A percentile compares a stretch with the other conserved stretches of the same genome.
These are phyloP conservation scores for Amphimedon queenslandica DNA, from an alignment of 37 sponge, comb jelly and placozoan species.

Conservation along the genomic window DNA sequence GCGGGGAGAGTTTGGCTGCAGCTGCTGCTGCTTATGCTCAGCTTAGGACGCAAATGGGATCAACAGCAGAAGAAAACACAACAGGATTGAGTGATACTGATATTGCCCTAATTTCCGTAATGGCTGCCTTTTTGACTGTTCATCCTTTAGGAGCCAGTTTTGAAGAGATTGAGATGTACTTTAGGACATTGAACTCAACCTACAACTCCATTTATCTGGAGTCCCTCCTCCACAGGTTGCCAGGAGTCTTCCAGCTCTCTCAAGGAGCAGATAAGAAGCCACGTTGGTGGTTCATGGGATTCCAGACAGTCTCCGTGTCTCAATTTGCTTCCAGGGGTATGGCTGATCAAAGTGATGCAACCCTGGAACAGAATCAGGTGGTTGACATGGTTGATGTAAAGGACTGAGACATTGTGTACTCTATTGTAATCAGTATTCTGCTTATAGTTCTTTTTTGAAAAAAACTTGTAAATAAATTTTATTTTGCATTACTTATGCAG, in stretches of 20 bases:
- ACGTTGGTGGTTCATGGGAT: slow-evolving; percentile 84
- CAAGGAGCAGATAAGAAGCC: slow-evolving; percentile 19
- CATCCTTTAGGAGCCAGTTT: slow-evolving; percentile 78
- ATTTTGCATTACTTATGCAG: no score
- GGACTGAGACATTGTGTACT: no score
- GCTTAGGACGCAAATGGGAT: slow-evolving; percentile 17
- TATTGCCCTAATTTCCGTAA: slow-evolving; percentile 57
- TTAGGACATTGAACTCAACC: slow-evolving; percentile 45
- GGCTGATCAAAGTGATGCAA: background rate
- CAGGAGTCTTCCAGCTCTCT: slow-evolving; percentile 66
- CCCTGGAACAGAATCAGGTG: background rate
- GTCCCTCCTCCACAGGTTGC: slow-evolving; percentile 54
- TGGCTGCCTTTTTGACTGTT: slow-evolving; percentile 73
- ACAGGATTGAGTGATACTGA: slow-evolving; percentile 48
- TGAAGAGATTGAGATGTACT: slow-evolving; percentile 60
- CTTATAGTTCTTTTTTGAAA: no score
- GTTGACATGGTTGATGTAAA: background rate
- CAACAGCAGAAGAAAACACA: slow-evolving; percentile 9
- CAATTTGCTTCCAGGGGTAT: background rate
- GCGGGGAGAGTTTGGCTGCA: slow-evolving; percentile 34
- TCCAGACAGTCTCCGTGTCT: slow-evolving; percentile 44
- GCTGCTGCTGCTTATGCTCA: slow-evolving; percentile 64
- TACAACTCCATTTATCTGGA: slow-evolving; percentile 58
- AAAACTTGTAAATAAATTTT: no score
- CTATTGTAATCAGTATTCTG: no score